A percentile compares a stretch with the other conserved stretches of the same genome.
These are phyloP conservation scores for Chaetops frenatus DNA, from an alignment of 2,113 vertebrate species.

Conservation along the genomic window DNA sequence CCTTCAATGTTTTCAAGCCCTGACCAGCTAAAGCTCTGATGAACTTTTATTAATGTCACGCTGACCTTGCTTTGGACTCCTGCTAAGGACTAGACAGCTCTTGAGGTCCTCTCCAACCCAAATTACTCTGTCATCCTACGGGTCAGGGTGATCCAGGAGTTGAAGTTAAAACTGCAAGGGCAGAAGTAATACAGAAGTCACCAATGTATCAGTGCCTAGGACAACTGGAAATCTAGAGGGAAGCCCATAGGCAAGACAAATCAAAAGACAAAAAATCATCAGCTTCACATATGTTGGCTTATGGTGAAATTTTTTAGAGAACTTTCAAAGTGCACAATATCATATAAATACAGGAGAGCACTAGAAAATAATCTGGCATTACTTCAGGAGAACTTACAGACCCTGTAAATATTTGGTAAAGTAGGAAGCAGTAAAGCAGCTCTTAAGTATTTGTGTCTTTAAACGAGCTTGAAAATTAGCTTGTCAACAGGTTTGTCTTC, in stretches of 20 bases:
- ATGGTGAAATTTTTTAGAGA: neutral
- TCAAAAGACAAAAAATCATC: neutral
- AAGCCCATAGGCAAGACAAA: neutral
- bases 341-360: neutral
- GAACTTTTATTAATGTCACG: neutral
- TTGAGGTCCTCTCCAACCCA: neutral
- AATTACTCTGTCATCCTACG: neutral
- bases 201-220: neutral
- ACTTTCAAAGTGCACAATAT: neutral
- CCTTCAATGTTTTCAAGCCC: neutral
- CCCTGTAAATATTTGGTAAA: neutral
- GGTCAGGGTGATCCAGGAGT: neutral
- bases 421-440: neutral
- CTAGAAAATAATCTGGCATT: neutral
- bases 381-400: neutral
- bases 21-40: neutral
- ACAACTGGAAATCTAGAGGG: neutral
- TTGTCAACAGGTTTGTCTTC: neutral
- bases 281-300: neutral
- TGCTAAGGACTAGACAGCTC: neutral
- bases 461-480: neutral
- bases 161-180: neutral
- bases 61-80: neutral
- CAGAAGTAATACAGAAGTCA: neutral
- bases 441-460: neutral